Conservation (phyloP, 1,140 invertebrate genomes). For the Zaprionus inermis region DNA sequence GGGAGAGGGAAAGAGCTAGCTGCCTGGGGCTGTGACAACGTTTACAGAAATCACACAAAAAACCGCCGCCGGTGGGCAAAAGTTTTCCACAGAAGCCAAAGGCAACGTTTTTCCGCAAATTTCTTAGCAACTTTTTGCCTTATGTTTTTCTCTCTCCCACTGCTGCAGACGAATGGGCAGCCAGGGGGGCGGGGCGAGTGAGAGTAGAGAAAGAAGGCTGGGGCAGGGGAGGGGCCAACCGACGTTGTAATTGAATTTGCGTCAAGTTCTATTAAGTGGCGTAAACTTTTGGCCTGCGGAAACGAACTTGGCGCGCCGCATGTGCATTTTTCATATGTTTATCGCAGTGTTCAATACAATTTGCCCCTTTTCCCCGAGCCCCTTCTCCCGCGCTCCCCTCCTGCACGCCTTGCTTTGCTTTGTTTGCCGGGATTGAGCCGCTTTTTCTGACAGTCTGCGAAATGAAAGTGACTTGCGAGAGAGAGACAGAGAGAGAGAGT, state of each 20-base stretch:
- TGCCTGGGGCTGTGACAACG: constrained; percentile 54
- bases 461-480: constrained; percentile 52
- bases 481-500: not conserved
- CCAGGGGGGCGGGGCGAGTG: not conserved
- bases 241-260: constrained; percentile 80
- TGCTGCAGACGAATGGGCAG: not conserved
- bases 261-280: constrained; percentile 82
- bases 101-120: constrained; percentile 75
- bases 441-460: constrained; percentile 56
- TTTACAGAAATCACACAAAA: constrained; percentile 58
- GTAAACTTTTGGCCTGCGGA: constrained; percentile 77
- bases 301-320: constrained; percentile 72
- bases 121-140: constrained; percentile 64
- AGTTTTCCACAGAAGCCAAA: constrained; percentile 50
- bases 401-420: constrained; percentile 23
- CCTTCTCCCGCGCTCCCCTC: no score
- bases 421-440: constrained; percentile 25
- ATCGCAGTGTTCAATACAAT: constrained; percentile 72
- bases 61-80: constrained; percentile 51
- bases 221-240: not conserved
- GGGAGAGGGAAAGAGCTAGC: not conserved
- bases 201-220: no score
- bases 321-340: constrained; percentile 83
- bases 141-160: constrained; percentile 15
- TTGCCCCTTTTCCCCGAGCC: not conserved